Percentiles rank a stretch among this genome's conserved stretches.
phyloP scores from a whole-genome alignment of 2,113 vertebrate species.

The Catharus minimus region DNA sequence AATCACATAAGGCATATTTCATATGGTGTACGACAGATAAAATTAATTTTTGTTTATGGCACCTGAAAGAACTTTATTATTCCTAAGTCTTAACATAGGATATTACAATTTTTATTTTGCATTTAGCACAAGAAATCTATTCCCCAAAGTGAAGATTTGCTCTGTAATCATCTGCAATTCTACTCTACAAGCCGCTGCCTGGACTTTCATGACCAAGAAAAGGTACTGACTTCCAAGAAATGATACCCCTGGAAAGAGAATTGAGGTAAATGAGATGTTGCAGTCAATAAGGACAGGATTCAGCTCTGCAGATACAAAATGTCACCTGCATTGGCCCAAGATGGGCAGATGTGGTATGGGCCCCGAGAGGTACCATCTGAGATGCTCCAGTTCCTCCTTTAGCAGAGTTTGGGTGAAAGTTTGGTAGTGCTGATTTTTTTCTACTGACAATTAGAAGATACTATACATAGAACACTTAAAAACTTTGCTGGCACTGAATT shows the following conservation, averaged over 20 bases:
- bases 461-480: background rate
- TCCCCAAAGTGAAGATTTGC: background rate
- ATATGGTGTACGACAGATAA: background rate
- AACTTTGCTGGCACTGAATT: background rate
- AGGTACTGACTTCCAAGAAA: background rate
- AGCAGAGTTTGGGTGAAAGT: background rate
- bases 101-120: background rate
- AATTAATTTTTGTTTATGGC: background rate
- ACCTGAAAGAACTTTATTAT: background rate
- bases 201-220: background rate
- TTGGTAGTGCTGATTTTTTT: background rate
- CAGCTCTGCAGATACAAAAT: background rate
- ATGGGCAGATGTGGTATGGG: background rate
- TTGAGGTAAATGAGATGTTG: background rate
- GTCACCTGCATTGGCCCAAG: background rate
- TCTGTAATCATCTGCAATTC: background rate
- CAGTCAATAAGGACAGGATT: background rate
- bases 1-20: background rate
- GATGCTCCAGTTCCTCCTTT: background rate
- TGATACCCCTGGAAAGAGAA: background rate
- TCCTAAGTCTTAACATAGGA: fast-evolving
- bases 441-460: background rate
- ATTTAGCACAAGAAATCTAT: background rate
- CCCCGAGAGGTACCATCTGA: background rate
- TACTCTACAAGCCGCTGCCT: background rate